Conservation (phyloP, 1,140 invertebrate genomes). For the Metaphire vulgaris region DNA sequence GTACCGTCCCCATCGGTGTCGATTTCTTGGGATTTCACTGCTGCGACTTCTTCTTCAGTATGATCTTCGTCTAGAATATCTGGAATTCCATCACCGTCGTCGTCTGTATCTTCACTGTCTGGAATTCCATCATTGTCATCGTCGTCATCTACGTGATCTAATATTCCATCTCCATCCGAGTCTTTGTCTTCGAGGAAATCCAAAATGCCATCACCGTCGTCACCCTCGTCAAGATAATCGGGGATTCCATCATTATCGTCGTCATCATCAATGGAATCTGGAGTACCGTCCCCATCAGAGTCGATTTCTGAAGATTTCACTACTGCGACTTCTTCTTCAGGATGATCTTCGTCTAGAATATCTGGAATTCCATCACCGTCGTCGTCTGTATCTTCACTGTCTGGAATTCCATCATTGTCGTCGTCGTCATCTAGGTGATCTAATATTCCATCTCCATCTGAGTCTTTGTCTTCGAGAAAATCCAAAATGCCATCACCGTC, state of each 20-base stretch:
- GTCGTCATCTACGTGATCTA: neutral
- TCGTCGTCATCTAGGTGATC: constrained; percentile 10
- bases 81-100: neutral
- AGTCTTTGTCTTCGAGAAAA: constrained; percentile 4
- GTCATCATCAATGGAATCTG: constrained; percentile 13
- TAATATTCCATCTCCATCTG: neutral
- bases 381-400: neutral
- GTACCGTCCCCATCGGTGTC: constrained; percentile 6
- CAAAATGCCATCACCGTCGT: constrained; percentile 29
- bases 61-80: neutral
- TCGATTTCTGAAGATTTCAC: neutral
- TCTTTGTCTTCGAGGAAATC: constrained; percentile 30
- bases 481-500: constrained; percentile 12
- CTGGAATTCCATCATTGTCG: neutral
- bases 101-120: constrained; percentile 14
- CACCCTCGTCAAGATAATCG: constrained; percentile 22
- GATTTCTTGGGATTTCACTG: neutral
- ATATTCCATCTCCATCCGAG: constrained; percentile 17
- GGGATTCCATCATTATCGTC: constrained; percentile 23
- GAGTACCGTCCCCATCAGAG: constrained; percentile 11
- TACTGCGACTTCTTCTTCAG: constrained; percentile 7
- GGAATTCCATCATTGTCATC: constrained; percentile 1
- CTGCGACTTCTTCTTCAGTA: neutral
- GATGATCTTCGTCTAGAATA: constrained; percentile 10
- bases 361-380: constrained; percentile 13